A percentile compares a stretch with the other conserved stretches of the same genome.
These are phyloP conservation scores for Erpetoichthys calabaricus DNA, from an alignment of 2,797 vertebrate species.

Conservation along the genomic window DNA sequence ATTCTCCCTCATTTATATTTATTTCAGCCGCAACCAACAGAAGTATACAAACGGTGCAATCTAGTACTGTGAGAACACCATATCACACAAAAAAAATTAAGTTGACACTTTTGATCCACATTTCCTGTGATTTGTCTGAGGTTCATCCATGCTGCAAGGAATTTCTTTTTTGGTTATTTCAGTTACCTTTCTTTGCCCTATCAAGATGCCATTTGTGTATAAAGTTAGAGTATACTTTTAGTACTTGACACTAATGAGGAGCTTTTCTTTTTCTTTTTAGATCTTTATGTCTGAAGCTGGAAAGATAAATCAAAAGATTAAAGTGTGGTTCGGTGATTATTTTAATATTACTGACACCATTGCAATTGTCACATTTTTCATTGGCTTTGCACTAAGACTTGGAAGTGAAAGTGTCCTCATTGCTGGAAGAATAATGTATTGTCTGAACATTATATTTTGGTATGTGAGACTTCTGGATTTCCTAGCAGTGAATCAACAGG, in stretches of 20 bases:
- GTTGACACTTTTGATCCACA: too few species aligned
- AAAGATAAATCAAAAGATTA: conserved; percentile 92
- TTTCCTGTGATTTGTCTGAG: too few species aligned
- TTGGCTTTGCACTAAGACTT: conserved; percentile 83
- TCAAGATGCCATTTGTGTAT: too few species aligned
- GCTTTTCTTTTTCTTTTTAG: conserved; percentile 36
- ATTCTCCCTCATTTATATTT: too few species aligned
- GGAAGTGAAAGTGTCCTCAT: conserved; percentile 53
- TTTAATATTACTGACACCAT: conserved; percentile 91
- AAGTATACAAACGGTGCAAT: too few species aligned
- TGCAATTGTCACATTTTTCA: conserved; percentile 84
- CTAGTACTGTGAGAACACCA: too few species aligned
- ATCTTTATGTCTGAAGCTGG: conserved; percentile 98
- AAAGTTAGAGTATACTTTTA: too few species aligned
- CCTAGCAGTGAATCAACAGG: conserved; percentile 93
- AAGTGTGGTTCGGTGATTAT: conserved; percentile 95
- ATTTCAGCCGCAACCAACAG: too few species aligned
- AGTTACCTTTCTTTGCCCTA: too few species aligned
- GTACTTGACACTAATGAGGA: not conserved
- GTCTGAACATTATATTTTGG: conserved; percentile 98
- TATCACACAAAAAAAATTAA: too few species aligned
- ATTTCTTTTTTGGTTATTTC: too few species aligned
- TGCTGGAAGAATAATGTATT: conserved; percentile 80
- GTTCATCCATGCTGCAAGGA: too few species aligned
- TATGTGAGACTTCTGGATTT: conserved; percentile 93